phyloP scores from a whole-genome alignment of 2,888 invertebrate genomes.

The Tolmerus cingulatus region DNA sequence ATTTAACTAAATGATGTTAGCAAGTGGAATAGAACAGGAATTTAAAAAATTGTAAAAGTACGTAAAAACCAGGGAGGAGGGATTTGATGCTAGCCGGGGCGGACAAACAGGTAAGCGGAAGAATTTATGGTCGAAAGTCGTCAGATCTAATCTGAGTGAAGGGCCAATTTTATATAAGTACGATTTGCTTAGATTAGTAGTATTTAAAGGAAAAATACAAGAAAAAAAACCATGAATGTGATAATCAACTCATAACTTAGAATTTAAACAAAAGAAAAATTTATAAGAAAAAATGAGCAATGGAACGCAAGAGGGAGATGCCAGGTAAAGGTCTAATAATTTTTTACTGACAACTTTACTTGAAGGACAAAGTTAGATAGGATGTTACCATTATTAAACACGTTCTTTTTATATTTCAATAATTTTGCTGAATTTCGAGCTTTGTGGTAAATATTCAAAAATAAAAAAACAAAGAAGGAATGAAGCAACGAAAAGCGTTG shows the following conservation, averaged over 20 bases:
- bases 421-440: slow-evolving; percentile 12
- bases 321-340: slow-evolving; percentile 10
- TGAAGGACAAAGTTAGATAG: slow-evolving; percentile 1
- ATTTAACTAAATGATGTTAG: neutral
- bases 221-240: slow-evolving; percentile 12
- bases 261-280: slow-evolving; percentile 11
- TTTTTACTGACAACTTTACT: slow-evolving; percentile 7
- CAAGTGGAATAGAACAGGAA: neutral
- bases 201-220: neutral
- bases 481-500: neutral
- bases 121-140: neutral
- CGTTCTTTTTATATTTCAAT: neutral
- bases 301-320: neutral
- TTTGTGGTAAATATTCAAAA: slow-evolving; percentile 14
- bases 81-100: neutral
- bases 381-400: neutral
- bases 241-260: slow-evolving; percentile 24
- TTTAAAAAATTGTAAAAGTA: neutral
- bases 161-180: slow-evolving; percentile 25
- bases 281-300: neutral
- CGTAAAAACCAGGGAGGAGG: neutral
- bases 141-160: neutral
- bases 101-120: neutral
- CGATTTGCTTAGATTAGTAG: slow-evolving; percentile 27
- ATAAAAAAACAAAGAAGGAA: neutral